phyloP scores from a whole-genome alignment of 2,888 invertebrate species.

The Chrysopilus asiliformis region DNA sequence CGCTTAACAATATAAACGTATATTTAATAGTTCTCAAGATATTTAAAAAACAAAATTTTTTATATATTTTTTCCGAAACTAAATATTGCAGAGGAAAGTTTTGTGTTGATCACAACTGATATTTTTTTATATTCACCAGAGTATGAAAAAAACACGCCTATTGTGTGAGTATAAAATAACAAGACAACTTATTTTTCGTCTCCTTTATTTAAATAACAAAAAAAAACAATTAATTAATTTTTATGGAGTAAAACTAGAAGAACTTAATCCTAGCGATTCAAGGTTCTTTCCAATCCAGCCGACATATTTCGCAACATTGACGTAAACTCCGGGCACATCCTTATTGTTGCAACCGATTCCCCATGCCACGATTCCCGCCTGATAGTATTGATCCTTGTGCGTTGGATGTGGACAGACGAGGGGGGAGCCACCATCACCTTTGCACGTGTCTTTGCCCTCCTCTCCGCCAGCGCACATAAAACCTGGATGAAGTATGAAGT shows the following conservation, averaged over 20 bases:
- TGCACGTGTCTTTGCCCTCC: slow-evolving; percentile 52
- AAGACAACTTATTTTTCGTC: no score
- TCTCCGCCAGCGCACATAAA: slow-evolving; percentile 66
- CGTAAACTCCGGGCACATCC: slow-evolving; percentile 54
- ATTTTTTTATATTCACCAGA: no score
- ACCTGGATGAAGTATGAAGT: slow-evolving; percentile 46
- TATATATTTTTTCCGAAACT: no score
- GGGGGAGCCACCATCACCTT: slow-evolving; percentile 59
- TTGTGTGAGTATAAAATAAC: no score
- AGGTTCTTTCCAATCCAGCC: slow-evolving; percentile 45
- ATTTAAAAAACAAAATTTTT: no score
- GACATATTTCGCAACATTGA: slow-evolving; percentile 45
- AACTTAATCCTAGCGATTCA: neutral
- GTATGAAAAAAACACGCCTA: no score
- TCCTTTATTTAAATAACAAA: no score
- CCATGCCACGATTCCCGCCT: slow-evolving; percentile 55
- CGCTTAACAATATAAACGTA: no score
- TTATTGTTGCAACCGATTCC: slow-evolving; percentile 57
- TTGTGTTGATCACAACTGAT: no score
- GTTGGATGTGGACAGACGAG: slow-evolving; percentile 50
- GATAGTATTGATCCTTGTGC: slow-evolving; percentile 15
- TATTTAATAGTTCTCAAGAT: no score
- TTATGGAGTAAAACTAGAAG: neutral
- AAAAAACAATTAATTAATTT: no score
- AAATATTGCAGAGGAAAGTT: no score